These are phyloP conservation scores for Apodemia mormo DNA, from an alignment of 2,888 invertebrate species.

Conservation along the genomic window DNA sequence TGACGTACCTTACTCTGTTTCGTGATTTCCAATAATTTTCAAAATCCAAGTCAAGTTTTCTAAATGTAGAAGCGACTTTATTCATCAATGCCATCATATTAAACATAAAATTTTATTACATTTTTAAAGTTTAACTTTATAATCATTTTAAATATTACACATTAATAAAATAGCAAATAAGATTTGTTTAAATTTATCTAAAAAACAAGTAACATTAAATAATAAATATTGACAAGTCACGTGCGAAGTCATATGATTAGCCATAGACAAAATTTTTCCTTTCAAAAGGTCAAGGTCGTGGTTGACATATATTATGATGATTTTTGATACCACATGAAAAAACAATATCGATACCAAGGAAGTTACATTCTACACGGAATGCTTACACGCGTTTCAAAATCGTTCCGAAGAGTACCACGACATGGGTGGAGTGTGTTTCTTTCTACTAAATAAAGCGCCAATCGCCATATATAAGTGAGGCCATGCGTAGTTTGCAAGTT, in stretches of 20 bases:
- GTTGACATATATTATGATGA: background rate
- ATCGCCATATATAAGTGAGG: no score
- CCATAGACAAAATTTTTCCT: constrained; percentile 57
- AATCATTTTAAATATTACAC: constrained; percentile 45
- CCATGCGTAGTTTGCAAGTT: no score
- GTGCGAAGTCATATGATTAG: constrained; percentile 77
- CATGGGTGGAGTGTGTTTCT: no score
- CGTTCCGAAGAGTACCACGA: no score
- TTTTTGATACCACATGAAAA: background rate
- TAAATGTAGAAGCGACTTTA: constrained; percentile 86
- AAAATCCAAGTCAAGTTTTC: constrained; percentile 67
- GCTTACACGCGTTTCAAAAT: no score
- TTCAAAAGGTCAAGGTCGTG: constrained; percentile 41
- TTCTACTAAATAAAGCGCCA: no score
- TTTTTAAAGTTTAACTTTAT: constrained; percentile 46
- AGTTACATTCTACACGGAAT: no score
- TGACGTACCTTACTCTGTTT: constrained; percentile 77
- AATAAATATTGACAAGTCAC: constrained; percentile 70
- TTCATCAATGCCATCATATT: constrained; percentile 88
- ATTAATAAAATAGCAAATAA: constrained; percentile 30
- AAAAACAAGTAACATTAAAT: constrained; percentile 60
- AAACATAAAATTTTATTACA: constrained; percentile 58
- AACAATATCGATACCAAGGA: no score
- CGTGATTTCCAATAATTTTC: constrained; percentile 56
- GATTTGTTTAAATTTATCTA: constrained; percentile 40